Percentiles rank a stretch among this genome's conserved stretches.
Conservation (phyloP, 2,797 vertebrate species). For the Alcedo quadribrachys region DNA sequence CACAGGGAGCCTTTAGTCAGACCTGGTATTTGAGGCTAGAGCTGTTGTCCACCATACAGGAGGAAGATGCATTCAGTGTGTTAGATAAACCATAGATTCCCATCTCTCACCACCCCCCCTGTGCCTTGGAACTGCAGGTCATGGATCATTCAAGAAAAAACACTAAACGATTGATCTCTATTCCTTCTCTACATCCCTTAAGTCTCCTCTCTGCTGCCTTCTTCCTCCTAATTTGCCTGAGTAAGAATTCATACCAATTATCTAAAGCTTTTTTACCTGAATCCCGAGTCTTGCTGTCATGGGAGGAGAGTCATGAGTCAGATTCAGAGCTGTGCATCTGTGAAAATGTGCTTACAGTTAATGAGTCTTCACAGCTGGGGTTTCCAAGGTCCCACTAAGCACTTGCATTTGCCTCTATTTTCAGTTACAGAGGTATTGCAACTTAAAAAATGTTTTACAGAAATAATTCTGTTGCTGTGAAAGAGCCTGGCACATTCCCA, state of each 20-base stretch:
- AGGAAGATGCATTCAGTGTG: neutral
- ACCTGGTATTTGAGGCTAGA: neutral
- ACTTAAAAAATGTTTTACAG: slow-evolving; percentile 28
- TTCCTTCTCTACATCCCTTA: neutral
- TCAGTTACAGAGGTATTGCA: slow-evolving; percentile 44
- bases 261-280: slow-evolving; percentile 47
- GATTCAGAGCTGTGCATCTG: slow-evolving; percentile 44
- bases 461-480: slow-evolving; percentile 55
- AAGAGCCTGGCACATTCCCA: slow-evolving; percentile 24
- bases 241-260: slow-evolving; percentile 16
- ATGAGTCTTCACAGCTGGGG: slow-evolving; percentile 59
- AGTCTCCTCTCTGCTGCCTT: neutral
- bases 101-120: neutral
- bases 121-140: neutral
- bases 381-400: slow-evolving; percentile 55
- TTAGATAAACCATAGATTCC: neutral
- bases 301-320: slow-evolving; percentile 40
- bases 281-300: neutral
- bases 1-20: neutral
- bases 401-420: neutral
- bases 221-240: neutral
- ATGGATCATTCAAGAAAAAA: neutral
- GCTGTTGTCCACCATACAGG: neutral
- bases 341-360: slow-evolving; percentile 49
- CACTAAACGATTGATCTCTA: neutral